Percentiles rank a stretch among this genome's conserved stretches.
Evolutionary conservation across 2,113 vertebrate species (phyloP).

Genomic region (Prionailurus bengalensis): DNA sequence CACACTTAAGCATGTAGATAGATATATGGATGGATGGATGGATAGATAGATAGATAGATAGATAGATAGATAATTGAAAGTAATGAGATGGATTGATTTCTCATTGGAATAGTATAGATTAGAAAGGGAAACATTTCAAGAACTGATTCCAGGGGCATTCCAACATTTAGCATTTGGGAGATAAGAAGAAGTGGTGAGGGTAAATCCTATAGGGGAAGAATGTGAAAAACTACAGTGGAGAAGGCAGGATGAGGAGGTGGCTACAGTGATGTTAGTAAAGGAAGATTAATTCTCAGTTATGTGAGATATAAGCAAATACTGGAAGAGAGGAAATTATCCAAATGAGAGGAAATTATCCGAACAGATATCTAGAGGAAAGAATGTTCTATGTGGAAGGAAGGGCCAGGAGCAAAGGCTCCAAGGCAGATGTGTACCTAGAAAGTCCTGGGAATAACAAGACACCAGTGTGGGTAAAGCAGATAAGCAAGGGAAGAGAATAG

Average conservation of each 20-base stretch:
- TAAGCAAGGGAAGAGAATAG: not conserved
- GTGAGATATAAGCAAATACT: not conserved
- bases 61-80: not conserved
- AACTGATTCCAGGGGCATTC: not conserved
- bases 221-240: not conserved
- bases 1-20: not conserved
- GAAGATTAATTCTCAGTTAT: not conserved
- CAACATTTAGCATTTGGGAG: not conserved
- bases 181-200: not conserved
- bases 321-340: not conserved
- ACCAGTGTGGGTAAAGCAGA: no score
- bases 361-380: not conserved
- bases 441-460: not conserved
- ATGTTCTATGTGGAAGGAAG: not conserved
- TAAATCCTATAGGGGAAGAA: fast-evolving
- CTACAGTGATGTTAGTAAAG: not conserved
- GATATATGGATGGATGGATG: not conserved
- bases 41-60: not conserved
- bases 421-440: not conserved
- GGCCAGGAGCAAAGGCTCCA: not conserved
- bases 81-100: not conserved
- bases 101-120: not conserved
- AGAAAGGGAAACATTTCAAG: not conserved
- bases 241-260: not conserved
- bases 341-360: not conserved